Evolutionary conservation across 30 jellyfish, hydroid and myxozoan species (phyloP).

Genomic region (Catostylus mosaicus): DNA sequence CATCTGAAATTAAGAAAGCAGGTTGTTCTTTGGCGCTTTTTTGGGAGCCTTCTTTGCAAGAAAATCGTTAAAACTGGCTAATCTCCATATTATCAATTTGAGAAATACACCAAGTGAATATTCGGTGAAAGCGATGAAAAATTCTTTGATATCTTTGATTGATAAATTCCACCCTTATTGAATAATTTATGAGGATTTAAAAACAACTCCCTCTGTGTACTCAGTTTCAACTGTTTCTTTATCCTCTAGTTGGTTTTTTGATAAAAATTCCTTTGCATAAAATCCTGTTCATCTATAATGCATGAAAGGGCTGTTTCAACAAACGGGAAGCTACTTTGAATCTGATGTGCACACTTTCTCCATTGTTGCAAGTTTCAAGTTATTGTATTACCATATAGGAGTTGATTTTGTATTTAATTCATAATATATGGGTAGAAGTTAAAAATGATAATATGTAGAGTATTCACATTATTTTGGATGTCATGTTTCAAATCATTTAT

Average conservation of each 20-base stretch:
- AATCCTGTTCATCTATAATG: slow-evolving; percentile 31
- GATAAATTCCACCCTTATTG: background rate
- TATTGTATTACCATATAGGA: background rate
- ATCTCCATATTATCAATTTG: background rate
- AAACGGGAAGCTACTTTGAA: background rate
- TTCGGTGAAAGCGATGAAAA: background rate
- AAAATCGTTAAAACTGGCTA: background rate
- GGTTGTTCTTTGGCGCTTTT: background rate
- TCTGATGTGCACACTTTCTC: background rate
- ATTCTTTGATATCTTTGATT: background rate
- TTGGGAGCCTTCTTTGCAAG: background rate
- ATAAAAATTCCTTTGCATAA: slow-evolving; percentile 5
- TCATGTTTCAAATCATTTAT: background rate
- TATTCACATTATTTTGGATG: background rate
- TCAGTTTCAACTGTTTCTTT: slow-evolving; percentile 8
- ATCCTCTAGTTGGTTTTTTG: slow-evolving; percentile 14
- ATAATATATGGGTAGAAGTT: too few relatives aligned
- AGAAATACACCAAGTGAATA: background rate
- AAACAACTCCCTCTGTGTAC: background rate
- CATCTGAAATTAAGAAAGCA: too few relatives aligned
- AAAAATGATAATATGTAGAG: too few relatives aligned
- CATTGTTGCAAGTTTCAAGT: background rate
- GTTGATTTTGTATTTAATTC: too few relatives aligned
- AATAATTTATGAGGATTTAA: slow-evolving; percentile 9
- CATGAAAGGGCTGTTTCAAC: background rate